Evolutionary conservation across 2,888 invertebrate genomes (phyloP).

Genomic region (Octonoba sinensis): DNA sequence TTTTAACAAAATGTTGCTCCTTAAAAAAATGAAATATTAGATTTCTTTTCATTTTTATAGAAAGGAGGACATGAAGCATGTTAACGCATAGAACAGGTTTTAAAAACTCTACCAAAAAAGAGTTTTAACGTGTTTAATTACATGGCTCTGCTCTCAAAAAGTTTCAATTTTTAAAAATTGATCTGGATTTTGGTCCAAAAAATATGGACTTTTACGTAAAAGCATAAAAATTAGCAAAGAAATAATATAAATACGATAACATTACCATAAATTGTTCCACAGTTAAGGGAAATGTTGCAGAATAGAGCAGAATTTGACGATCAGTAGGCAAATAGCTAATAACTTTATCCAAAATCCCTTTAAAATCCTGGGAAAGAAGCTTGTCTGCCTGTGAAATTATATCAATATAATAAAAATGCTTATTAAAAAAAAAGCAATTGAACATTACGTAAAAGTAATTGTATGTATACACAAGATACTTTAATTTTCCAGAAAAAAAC

Average conservation of each 20-base stretch:
- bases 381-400: conserved; percentile 83
- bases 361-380: conserved; percentile 98
- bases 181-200: too few relatives aligned
- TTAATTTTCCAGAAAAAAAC: not conserved
- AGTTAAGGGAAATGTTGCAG: conserved; percentile 98
- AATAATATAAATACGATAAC: not conserved
- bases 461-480: not conserved
- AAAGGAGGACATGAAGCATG: too few relatives aligned
- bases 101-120: too few relatives aligned
- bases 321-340: conserved; percentile 92
- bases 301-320: conserved; percentile 97
- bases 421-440: not conserved
- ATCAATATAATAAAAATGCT: not conserved
- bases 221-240: too few relatives aligned
- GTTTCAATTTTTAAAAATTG: too few relatives aligned
- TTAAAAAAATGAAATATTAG: too few relatives aligned
- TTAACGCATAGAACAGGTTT: too few relatives aligned
- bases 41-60: too few relatives aligned
- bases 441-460: not conserved
- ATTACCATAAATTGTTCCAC: conserved; percentile 95
- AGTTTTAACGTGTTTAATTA: too few relatives aligned
- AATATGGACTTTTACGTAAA: too few relatives aligned
- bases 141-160: too few relatives aligned
- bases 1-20: too few relatives aligned
- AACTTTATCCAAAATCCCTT: conserved; percentile 98